Evolutionary conservation across 2,113 vertebrate genomes (phyloP).

Genomic region (Orycteropus afer): DNA sequence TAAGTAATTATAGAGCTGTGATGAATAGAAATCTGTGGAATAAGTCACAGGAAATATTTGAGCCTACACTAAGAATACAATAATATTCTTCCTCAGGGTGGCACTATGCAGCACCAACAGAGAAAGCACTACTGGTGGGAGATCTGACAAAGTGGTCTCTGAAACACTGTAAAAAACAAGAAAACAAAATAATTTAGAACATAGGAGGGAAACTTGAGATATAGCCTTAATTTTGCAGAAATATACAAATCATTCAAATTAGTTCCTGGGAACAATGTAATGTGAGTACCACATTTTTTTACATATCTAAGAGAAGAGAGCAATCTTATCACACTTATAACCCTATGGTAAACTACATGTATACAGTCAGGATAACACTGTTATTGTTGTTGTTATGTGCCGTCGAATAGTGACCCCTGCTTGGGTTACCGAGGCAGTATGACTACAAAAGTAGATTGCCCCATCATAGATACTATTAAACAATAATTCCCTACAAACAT

Average conservation of each 20-base stretch:
- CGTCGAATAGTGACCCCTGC: too few species aligned
- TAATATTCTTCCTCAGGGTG: too few species aligned
- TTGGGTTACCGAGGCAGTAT: too few species aligned
- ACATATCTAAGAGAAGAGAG: background rate
- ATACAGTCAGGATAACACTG: background rate
- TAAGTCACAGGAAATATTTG: background rate
- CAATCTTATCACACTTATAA: background rate
- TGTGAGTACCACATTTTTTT: background rate
- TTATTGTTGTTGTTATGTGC: too few species aligned
- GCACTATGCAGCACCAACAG: background rate
- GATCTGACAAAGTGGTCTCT: accelerated
- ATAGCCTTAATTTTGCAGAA: background rate
- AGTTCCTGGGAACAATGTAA: background rate
- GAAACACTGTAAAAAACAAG: background rate
- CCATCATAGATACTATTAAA: background rate
- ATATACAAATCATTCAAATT: background rate
- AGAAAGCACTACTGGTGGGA: too few species aligned
- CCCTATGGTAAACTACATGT: background rate
- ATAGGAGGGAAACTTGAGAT: too few species aligned
- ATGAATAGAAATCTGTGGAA: background rate
- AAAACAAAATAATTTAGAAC: background rate
- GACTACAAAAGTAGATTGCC: too few species aligned
- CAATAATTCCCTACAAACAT: background rate
- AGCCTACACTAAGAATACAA: background rate
- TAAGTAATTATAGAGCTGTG: background rate